A percentile compares a stretch with the other conserved stretches of the same genome.
These are phyloP conservation scores for Megaleporinus macrocephalus DNA, from an alignment of 2,113 vertebrate species.

Conservation along the genomic window DNA sequence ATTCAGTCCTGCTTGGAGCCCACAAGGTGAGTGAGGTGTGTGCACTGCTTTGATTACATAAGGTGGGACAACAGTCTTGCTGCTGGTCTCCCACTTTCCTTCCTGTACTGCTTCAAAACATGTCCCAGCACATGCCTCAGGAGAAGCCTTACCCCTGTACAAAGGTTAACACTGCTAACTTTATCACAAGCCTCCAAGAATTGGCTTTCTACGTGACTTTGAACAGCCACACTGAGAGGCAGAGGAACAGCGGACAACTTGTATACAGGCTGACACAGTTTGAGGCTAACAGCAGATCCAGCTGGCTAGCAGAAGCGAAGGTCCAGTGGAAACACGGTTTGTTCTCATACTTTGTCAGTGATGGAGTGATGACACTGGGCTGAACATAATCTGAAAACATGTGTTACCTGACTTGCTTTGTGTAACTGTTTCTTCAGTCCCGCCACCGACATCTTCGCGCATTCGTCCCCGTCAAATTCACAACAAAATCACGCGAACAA, in stretches of 20 bases:
- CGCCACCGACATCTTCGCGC: constrained; percentile 79
- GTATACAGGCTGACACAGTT: neutral
- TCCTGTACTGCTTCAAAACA: neutral
- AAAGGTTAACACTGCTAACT: neutral
- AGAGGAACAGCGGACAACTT: neutral
- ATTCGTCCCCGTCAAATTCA: neutral
- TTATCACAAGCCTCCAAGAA: neutral
- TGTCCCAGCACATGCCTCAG: neutral
- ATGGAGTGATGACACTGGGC: neutral
- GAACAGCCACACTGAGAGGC: neutral
- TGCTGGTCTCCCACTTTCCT: neutral
- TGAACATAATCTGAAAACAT: neutral
- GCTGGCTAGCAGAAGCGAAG: no score
- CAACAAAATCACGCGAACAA: neutral
- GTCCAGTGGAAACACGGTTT: neutral
- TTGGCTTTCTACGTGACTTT: neutral
- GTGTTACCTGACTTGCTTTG: constrained; percentile 87
- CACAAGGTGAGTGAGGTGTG: constrained; percentile 29
- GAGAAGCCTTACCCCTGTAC: neutral
- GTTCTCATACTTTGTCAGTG: neutral
- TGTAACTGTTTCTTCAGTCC: constrained; percentile 89
- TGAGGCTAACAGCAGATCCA: neutral
- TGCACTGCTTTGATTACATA: neutral
- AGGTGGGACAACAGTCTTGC: neutral
- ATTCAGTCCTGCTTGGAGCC: constrained; percentile 28